Percentiles rank a stretch among this genome's conserved stretches.
These are phyloP conservation scores for Hippoglossus stenolepis DNA, from an alignment of 2,113 vertebrate species.

Conservation along the genomic window DNA sequence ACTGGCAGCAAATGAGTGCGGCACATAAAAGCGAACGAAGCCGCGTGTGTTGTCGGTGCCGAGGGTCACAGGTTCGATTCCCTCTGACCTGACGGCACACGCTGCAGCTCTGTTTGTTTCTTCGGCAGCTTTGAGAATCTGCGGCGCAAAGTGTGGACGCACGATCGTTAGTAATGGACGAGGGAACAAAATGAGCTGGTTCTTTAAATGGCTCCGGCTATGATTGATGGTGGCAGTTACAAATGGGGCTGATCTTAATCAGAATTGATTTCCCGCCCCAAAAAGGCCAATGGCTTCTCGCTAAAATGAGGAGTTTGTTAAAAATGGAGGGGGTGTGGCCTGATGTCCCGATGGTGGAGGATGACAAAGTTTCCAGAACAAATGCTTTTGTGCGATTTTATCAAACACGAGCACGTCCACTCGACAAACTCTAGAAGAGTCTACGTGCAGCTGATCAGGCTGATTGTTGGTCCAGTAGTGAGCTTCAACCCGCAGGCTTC, in stretches of 20 bases:
- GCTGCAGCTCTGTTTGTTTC: neutral
- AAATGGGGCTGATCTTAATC: constrained; percentile 68
- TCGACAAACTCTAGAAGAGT: no score
- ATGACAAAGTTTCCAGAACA: neutral
- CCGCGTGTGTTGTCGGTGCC: neutral
- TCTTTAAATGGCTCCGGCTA: constrained; percentile 67
- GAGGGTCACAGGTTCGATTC: neutral
- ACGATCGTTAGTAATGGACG: constrained; percentile 50
- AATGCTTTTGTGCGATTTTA: no score
- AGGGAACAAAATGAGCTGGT: constrained; percentile 33
- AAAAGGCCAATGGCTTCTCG: neutral
- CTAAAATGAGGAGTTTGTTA: constrained; percentile 45
- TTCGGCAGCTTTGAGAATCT: constrained; percentile 12
- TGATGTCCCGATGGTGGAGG: no score
- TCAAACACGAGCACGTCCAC: no score
- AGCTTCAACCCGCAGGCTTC: no score
- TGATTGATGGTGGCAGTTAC: constrained; percentile 73
- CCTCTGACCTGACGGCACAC: neutral
- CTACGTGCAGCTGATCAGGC: no score
- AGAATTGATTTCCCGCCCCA: constrained; percentile 49
- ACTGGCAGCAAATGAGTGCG: neutral
- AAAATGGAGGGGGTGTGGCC: constrained; percentile 28
- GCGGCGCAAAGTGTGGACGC: constrained; percentile 29
- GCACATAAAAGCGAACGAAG: constrained; percentile 14
- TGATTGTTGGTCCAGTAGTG: no score